These are phyloP conservation scores for Proctacanthus coquilletti DNA, from an alignment of 1,140 invertebrate genomes.

Conservation along the genomic window DNA sequence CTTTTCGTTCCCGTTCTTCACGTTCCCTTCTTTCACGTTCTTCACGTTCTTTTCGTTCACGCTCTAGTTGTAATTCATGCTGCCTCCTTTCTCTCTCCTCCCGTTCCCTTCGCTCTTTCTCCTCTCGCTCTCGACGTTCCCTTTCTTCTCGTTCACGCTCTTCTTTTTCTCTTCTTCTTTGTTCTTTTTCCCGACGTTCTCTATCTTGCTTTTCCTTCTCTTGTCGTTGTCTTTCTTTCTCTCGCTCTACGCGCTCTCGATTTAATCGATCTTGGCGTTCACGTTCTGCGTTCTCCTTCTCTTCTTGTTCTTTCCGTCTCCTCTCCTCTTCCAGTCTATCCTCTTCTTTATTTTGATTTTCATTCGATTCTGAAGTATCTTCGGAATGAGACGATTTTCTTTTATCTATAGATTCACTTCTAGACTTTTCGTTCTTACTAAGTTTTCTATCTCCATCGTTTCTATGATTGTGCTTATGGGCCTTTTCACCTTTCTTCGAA, in stretches of 20 bases:
- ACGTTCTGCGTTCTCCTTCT: slow-evolving; percentile 12
- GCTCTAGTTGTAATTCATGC: slow-evolving; percentile 22
- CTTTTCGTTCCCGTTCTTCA: slow-evolving; percentile 35
- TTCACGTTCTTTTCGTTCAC: slow-evolving; percentile 29
- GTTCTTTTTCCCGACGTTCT: slow-evolving; percentile 11
- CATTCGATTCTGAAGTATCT: slow-evolving; percentile 13
- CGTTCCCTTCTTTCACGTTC: slow-evolving; percentile 12
- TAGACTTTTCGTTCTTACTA: slow-evolving; percentile 16
- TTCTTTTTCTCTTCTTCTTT: slow-evolving; percentile 8
- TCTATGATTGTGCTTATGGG: slow-evolving; percentile 23
- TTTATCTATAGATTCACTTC: slow-evolving; percentile 12
- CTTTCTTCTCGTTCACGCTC: slow-evolving; percentile 12
- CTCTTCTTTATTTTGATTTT: slow-evolving; percentile 21
- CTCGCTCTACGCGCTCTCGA: slow-evolving; percentile 9
- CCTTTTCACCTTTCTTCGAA: slow-evolving; percentile 9
- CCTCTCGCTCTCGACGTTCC: slow-evolving; percentile 21
- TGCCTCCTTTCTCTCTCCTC: slow-evolving; percentile 21
- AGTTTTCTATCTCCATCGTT: slow-evolving; percentile 18
- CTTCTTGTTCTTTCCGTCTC: slow-evolving; percentile 23
- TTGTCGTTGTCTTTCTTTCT: slow-evolving; percentile 9
- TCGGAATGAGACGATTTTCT: slow-evolving; percentile 9
- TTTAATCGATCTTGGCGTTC: slow-evolving; percentile 25
- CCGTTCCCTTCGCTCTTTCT: slow-evolving; percentile 19
- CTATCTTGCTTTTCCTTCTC: slow-evolving; percentile 9
- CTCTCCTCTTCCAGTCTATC: slow-evolving; percentile 18